Percentiles rank a stretch among this genome's conserved stretches.
These are phyloP conservation scores for Lithobates pipiens DNA, from an alignment of 2,797 vertebrate species.

Conservation along the genomic window DNA sequence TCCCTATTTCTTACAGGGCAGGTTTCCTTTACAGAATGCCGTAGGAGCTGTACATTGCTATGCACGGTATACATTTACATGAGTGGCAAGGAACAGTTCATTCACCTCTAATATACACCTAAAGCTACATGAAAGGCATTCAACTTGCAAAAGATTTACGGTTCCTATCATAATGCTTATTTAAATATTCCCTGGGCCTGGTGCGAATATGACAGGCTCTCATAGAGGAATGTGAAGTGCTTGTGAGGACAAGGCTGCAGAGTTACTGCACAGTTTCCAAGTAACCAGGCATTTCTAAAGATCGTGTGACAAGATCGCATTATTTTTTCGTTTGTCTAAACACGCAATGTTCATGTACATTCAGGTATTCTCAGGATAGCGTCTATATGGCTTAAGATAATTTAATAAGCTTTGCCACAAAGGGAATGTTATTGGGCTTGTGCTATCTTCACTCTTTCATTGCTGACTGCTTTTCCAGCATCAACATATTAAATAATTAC, in stretches of 20 bases:
- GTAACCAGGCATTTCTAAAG: slow-evolving; percentile 51
- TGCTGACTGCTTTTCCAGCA: slow-evolving; percentile 7
- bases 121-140: not conserved
- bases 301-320: slow-evolving; percentile 56
- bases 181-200: slow-evolving; percentile 1
- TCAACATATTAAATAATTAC: too few relatives aligned
- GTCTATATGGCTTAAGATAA: slow-evolving; percentile 48
- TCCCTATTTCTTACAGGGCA: too few relatives aligned
- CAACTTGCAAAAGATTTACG: not conserved
- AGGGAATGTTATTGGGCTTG: slow-evolving; percentile 42
- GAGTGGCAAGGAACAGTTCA: too few relatives aligned
- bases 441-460: slow-evolving; percentile 34
- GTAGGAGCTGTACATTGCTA: too few relatives aligned
- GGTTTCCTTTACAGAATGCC: too few relatives aligned
- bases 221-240: slow-evolving; percentile 50
- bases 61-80: too few relatives aligned
- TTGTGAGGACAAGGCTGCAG: slow-evolving; percentile 51
- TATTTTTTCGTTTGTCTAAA: slow-evolving; percentile 52
- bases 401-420: slow-evolving; percentile 51
- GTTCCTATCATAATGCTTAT: not conserved
- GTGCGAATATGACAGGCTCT: slow-evolving; percentile 15
- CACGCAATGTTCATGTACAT: slow-evolving; percentile 51
- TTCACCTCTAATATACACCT: not conserved
- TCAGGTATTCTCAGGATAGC: slow-evolving; percentile 46
- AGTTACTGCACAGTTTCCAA: slow-evolving; percentile 31